These are phyloP conservation scores for Cinclus cinclus DNA, from an alignment of 2,113 vertebrate genomes.

Conservation along the genomic window DNA sequence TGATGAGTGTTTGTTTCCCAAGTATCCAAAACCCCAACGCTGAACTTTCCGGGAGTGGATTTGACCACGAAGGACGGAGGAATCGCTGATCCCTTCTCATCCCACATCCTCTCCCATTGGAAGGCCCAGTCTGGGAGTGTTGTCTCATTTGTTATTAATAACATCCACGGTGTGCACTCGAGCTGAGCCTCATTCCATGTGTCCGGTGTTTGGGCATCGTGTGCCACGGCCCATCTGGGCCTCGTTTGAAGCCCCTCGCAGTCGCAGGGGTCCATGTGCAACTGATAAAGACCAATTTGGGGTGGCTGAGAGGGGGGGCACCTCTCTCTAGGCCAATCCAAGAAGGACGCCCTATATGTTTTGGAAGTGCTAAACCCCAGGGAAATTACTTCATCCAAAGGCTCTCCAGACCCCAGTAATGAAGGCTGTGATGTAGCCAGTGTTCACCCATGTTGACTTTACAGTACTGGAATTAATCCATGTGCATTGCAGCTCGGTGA, in stretches of 20 bases:
- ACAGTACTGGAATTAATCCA: constrained; percentile 83
- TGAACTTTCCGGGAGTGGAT: background rate
- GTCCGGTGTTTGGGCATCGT: constrained; percentile 53
- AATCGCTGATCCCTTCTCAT: background rate
- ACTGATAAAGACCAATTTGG: constrained; percentile 77
- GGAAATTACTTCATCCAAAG: constrained; percentile 89
- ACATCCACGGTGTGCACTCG: constrained; percentile 34
- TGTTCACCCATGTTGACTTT: constrained; percentile 85
- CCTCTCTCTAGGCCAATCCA: constrained; percentile 56
- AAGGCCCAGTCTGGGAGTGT: background rate
- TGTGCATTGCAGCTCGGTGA: constrained; percentile 81
- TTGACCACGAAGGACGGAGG: background rate
- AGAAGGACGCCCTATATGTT: constrained; percentile 76
- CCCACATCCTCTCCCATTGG: background rate
- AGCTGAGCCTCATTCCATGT: constrained; percentile 39
- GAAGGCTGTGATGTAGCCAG: constrained; percentile 71
- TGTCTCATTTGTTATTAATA: constrained; percentile 62
- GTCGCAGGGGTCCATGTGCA: constrained; percentile 69
- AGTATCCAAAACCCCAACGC: background rate
- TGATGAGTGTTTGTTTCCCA: rapidly evolving
- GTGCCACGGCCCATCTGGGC: constrained; percentile 70
- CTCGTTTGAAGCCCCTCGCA: constrained; percentile 69
- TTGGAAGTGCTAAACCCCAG: constrained; percentile 81
- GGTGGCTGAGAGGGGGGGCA: background rate
- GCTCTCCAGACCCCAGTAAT: constrained; percentile 75